Evolutionary conservation across 1,140 invertebrate genomes (phyloP).

Genomic region (Telenomus remus): DNA sequence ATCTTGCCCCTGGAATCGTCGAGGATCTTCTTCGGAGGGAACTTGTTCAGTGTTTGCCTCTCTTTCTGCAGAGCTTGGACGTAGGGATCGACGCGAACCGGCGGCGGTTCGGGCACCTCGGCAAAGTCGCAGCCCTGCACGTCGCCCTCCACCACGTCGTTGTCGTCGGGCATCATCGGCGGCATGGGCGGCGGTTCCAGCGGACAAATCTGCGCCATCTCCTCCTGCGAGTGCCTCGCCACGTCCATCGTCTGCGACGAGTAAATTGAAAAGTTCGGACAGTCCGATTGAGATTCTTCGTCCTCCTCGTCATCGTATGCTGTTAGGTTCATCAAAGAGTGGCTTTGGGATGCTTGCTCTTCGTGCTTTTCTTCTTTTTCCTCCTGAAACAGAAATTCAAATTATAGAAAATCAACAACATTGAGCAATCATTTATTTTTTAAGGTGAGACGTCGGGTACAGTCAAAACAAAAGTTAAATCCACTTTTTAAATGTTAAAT

Average conservation of each 20-base stretch:
- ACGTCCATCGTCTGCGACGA: conserved; percentile 86
- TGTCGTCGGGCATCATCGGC: conserved; percentile 61
- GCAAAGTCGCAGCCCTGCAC: conserved; percentile 67
- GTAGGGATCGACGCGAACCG: conserved; percentile 62
- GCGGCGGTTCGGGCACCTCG: conserved; percentile 64
- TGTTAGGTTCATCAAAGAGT: conserved; percentile 63
- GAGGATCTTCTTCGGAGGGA: conserved; percentile 70
- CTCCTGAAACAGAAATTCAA: conserved; percentile 23
- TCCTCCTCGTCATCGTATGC: conserved; percentile 73
- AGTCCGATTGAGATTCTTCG: conserved; percentile 81
- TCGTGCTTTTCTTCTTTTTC: conserved; percentile 5
- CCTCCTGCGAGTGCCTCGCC: conserved; percentile 77
- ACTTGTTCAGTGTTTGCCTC: conserved; percentile 67
- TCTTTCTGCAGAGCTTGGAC: conserved; percentile 71
- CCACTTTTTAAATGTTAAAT: too few species aligned
- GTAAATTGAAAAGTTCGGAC: conserved; percentile 89
- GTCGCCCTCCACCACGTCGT: conserved; percentile 68
- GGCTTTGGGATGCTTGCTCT: conserved; percentile 11
- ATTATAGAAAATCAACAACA: too few species aligned
- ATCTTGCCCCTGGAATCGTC: conserved; percentile 71
- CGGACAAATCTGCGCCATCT: conserved; percentile 72
- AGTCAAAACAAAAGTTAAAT: too few species aligned
- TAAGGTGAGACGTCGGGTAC: too few species aligned
- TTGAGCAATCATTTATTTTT: too few species aligned
- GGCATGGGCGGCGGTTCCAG: conserved; percentile 62